Evolutionary conservation across 2,113 vertebrate species (phyloP).

Genomic region (Leucopsar rothschildi): DNA sequence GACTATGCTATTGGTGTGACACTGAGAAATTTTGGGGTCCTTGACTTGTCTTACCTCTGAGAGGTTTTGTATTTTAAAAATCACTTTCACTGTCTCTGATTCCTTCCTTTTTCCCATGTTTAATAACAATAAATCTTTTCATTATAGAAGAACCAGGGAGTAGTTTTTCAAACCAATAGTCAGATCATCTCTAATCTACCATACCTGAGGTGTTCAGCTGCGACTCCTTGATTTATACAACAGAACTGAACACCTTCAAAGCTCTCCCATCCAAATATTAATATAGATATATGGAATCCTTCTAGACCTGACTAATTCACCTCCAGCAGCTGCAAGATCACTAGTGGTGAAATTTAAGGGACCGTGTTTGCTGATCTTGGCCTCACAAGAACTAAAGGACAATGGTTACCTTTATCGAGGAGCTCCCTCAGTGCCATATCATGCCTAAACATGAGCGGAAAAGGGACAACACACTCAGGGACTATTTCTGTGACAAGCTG

Average conservation of each 20-base stretch:
- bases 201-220: rapidly evolving
- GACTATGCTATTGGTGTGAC: rapidly evolving
- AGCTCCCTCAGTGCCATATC: neutral
- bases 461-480: neutral
- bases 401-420: neutral
- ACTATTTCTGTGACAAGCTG: neutral
- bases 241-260: neutral
- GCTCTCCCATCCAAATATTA: neutral
- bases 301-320: neutral
- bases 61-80: neutral
- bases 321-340: neutral
- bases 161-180: neutral
- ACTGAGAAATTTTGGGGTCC: neutral
- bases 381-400: neutral
- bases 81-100: neutral
- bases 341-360: neutral
- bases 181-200: neutral
- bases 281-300: neutral
- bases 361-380: rapidly evolving
- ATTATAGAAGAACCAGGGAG: neutral
- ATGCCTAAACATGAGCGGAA: rapidly evolving
- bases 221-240: neutral
- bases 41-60: neutral
- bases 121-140: neutral
- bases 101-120: neutral